Evolutionary conservation across 2,888 invertebrate species (phyloP).

Genomic region (Drosophila hamatofila): DNA sequence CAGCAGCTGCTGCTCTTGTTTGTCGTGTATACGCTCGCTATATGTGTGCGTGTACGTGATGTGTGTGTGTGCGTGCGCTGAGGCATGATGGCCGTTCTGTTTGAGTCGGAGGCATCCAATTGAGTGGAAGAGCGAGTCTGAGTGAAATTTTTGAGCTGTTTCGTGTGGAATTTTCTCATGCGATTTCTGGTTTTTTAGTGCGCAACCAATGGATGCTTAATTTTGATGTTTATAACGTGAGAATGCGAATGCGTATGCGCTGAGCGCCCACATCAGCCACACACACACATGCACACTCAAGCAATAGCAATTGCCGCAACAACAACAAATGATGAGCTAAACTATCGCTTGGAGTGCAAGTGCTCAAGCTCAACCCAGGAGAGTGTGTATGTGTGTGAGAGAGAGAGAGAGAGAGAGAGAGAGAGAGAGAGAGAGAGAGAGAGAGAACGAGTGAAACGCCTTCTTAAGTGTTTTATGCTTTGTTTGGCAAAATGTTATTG

Average conservation of each 20-base stretch:
- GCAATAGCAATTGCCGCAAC: conserved; percentile 29
- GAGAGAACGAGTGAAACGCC: conserved; percentile 57
- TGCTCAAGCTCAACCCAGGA: conserved; percentile 18
- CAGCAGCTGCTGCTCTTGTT: conserved; percentile 33
- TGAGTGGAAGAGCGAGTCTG: conserved; percentile 63
- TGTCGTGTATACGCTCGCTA: conserved; percentile 8
- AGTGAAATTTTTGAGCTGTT: conserved; percentile 49
- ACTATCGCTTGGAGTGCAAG: conserved; percentile 71
- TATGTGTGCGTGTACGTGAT: conserved; percentile 12
- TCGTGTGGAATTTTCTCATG: conserved; percentile 54
- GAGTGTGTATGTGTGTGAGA: conserved; percentile 15
- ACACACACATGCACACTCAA: conserved; percentile 34
- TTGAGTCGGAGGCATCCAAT: conserved; percentile 37
- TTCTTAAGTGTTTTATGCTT: conserved; percentile 82
- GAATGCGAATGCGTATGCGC: conserved; percentile 77
- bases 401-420: not conserved
- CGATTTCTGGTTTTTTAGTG: conserved; percentile 68
- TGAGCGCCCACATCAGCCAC: conserved; percentile 51
- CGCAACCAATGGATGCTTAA: conserved; percentile 70
- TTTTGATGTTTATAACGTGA: conserved; percentile 81
- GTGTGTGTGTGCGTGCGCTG: conserved; percentile 27
- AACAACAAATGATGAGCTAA: conserved; percentile 60
- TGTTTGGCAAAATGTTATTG: conserved; percentile 82
- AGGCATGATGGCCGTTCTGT: conserved; percentile 73
- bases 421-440: conserved; percentile 15